Base-by-base conservation (phyloP, 2,113 vertebrate species). In the Accipiter cooperii region DNA sequence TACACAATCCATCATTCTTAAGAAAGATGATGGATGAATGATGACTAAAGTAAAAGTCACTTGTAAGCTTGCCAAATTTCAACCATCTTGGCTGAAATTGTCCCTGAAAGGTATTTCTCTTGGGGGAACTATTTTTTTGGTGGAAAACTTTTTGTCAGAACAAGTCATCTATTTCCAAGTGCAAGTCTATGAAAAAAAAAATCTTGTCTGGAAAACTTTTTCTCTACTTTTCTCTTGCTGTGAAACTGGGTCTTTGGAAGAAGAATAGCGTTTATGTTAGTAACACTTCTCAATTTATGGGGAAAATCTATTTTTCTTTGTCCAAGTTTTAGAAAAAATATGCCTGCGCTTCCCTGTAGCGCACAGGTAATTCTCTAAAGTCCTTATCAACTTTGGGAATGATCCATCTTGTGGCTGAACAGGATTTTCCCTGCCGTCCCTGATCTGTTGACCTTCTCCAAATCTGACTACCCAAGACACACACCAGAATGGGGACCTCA, bases 41-140 rank as follows among this genome's bases (percentile, higher is more conserved):
- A 94, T 93, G 90, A 94, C 80, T 95, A 76, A 95, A 97, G 90
- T 93, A 92, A 84, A 96, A 97, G 94, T 97, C 95, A 92, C 96
- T 97, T 97, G 96, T 89, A 95, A 97, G 73, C 52, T 89, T 91
- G 94, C 94, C 95, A 96, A 4, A 95, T 92, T 96, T 95, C 57
- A 95, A 69, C 95, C 95, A 95, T 95, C 87, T 68, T 92, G 92
- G 73, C 91, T 97, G 80, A 94, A 94, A 93, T 69, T 94, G 93
- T 90, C 95, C 92, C 90, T 90, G 79, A 87, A 93, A 97, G 92
- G 86, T 95, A 91, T 95, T 96, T 92, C 86, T 97, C 94, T 89
- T 84, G 89, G 92, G 89, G 46, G n/a, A 86, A 44, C 65, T 79
- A 40, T 64, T 93, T 96, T 91, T 91, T 94, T 80, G 65, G 89